phyloP scores from a whole-genome alignment of 2,888 invertebrate genomes.

The Aphidoletes aphidimyza region DNA sequence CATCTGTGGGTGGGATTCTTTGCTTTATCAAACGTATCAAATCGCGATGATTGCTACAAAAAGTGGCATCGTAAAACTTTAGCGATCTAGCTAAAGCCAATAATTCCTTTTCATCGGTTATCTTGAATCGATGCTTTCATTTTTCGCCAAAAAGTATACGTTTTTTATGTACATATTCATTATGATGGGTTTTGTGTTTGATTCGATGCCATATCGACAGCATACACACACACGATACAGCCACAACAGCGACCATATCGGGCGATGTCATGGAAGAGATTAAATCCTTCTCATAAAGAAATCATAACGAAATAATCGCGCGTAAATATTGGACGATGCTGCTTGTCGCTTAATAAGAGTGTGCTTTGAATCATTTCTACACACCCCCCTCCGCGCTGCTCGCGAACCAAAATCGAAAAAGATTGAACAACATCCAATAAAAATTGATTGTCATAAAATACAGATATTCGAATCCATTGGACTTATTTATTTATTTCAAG shows the following conservation, averaged over 20 bases:
- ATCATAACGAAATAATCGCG: constrained; percentile 38
- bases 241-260: not conserved
- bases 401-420: constrained; percentile 5
- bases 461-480: constrained; percentile 29
- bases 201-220: not conserved
- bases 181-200: constrained; percentile 34
- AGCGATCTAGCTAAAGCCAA: constrained; percentile 11
- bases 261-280: constrained; percentile 4
- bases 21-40: not conserved
- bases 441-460: constrained; percentile 50
- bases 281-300: constrained; percentile 45
- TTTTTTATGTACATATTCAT: too few species aligned
- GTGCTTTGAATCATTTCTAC: too few species aligned
- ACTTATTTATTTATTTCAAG: not conserved
- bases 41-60: not conserved
- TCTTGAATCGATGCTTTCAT: not conserved
- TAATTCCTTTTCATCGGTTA: constrained; percentile 32
- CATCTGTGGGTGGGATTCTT: not conserved
- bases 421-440: constrained; percentile 51
- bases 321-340: not conserved
- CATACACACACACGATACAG: not conserved
- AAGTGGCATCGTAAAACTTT: constrained; percentile 14
- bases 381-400: too few species aligned
- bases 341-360: not conserved
- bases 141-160: too few species aligned